A percentile compares a stretch with the other conserved stretches of the same genome.
Conservation (phyloP, 2,113 vertebrate species). For the Aleadryas rufinucha region DNA sequence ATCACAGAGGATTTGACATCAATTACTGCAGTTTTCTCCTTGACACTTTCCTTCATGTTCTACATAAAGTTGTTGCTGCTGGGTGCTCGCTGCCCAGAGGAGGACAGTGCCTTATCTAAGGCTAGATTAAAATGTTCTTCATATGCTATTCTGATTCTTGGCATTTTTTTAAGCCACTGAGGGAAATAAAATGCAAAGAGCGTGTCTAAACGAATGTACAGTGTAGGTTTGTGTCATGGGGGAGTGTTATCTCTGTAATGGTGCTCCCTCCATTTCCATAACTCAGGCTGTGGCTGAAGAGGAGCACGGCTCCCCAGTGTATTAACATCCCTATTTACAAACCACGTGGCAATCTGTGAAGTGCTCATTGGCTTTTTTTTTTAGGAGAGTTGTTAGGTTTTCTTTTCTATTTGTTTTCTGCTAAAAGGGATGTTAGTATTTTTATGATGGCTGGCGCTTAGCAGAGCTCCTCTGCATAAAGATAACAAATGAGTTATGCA, state of each 20-base stretch:
- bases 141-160: neutral
- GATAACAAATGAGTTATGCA: constrained; percentile 25
- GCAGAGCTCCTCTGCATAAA: neutral
- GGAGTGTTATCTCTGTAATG: neutral
- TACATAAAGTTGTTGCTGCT: neutral
- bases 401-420: constrained; percentile 13
- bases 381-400: neutral
- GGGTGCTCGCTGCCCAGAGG: neutral
- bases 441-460: constrained; percentile 3
- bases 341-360: constrained; percentile 5
- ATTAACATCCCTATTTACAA: neutral
- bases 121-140: neutral
- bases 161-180: neutral
- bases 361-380: constrained; percentile 22
- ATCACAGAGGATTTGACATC: neutral
- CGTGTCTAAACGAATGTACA: neutral
- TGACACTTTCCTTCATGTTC: neutral
- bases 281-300: neutral
- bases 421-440: constrained; percentile 5
- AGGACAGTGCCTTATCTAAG: neutral
- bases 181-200: neutral
- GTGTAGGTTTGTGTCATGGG: neutral
- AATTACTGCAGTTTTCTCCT: neutral
- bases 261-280: neutral
- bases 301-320: neutral